Conservation (phyloP, 2,888 invertebrate genomes). For the Adelognathus sp. region DNA sequence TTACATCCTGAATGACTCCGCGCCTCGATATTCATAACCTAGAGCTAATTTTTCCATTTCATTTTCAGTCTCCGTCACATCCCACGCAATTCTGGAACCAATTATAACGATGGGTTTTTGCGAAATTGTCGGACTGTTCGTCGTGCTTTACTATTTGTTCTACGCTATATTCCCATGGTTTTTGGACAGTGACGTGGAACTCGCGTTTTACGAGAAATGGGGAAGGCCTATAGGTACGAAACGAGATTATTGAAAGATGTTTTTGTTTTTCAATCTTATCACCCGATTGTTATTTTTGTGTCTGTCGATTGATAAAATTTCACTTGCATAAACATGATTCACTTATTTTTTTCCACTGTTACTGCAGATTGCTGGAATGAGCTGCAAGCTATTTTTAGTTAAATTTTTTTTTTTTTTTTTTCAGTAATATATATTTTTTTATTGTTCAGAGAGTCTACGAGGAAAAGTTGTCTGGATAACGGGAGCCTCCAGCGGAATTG, state of each 20-base stretch:
- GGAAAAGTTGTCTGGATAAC: conserved; percentile 92
- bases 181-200: conserved; percentile 84
- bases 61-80: not conserved
- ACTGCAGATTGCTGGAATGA: not conserved
- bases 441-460: conserved; percentile 81
- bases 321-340: not conserved
- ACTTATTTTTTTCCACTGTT: not conserved
- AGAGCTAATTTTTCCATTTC: not conserved
- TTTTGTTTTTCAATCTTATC: not conserved
- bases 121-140: conserved; percentile 68
- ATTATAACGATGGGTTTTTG: conserved; percentile 65
- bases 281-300: not conserved
- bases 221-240: conserved; percentile 84
- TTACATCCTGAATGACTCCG: not conserved
- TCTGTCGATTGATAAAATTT: not conserved
- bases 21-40: not conserved
- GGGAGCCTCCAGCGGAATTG: conserved; percentile 93
- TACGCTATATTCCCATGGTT: conserved; percentile 82
- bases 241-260: not conserved
- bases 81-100: not conserved
- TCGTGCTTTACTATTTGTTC: conserved; percentile 81
- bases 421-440: conserved; percentile 8
- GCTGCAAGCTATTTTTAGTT: not conserved
- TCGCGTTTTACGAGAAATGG: conserved; percentile 84
- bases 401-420: conserved; percentile 11